Conservation (phyloP, 2,888 invertebrate genomes). For the Diplazon laetatorius region DNA sequence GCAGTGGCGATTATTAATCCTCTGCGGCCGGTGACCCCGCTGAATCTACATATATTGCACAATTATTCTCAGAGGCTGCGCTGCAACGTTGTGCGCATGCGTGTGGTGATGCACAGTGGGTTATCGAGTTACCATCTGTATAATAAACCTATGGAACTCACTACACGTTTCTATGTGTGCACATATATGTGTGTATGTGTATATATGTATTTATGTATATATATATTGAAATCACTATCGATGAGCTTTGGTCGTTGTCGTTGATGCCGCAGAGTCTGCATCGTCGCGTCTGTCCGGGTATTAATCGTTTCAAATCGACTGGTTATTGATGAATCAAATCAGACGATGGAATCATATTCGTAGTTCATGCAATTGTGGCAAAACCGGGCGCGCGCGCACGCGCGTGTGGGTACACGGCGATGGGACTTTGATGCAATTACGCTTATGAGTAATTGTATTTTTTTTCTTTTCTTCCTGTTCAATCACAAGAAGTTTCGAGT, state of each 20-base stretch:
- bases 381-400: too few species aligned
- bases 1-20: slow-evolving; percentile 59
- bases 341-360: not conserved
- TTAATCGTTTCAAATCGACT: slow-evolving; percentile 1
- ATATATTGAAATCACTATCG: too few species aligned
- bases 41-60: slow-evolving; percentile 48
- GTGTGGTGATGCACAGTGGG: slow-evolving; percentile 3
- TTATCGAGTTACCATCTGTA: slow-evolving; percentile 39
- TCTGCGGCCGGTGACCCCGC: slow-evolving; percentile 37
- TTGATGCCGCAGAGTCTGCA: not conserved
- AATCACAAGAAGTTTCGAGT: too few species aligned
- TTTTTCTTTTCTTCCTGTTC: too few species aligned
- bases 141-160: slow-evolving; percentile 20
- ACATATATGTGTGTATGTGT: too few species aligned
- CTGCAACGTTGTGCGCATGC: not conserved
- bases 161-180: not conserved
- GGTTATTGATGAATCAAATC: slow-evolving; percentile 5
- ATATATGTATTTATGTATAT: too few species aligned
- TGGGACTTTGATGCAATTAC: too few species aligned
- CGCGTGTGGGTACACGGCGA: too few species aligned
- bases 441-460: too few species aligned
- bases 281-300: not conserved
- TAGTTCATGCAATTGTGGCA: not conserved
- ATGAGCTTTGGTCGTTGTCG: not conserved
- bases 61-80: slow-evolving; percentile 51